Base-by-base conservation (phyloP, 1,140 invertebrate genomes). In the Drosophila leontia region DNA sequence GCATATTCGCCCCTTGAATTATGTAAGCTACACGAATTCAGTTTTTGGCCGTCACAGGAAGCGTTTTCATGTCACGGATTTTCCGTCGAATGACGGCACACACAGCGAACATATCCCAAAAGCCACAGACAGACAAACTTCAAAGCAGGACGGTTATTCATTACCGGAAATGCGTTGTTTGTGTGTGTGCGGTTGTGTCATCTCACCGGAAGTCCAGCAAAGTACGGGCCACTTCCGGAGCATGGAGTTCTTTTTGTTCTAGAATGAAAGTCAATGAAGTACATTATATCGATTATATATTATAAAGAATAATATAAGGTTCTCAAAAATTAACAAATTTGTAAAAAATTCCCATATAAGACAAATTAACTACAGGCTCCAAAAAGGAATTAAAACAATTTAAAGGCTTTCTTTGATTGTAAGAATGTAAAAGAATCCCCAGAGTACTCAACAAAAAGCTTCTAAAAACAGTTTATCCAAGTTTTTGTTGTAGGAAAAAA, bases 81-180 rank as follows among this genome's bases (percentile, higher is more conserved):
- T 53, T 26, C 37, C 34, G 15, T 42, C 15, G 7, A 60, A 42
- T 37, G 23, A 26, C 12, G 41, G 45, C 15, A 23, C 35, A 68
- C 32, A 42, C 59, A 23, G 23, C 23, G n/a, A 29, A 29, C 26
- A 29, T 6, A 29, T 29, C 5, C 26, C 26, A 3, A 58, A 64
- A 26, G 67, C 62, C 67, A 15, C 67, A 69, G 13, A 53, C n/a
- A 65, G 34, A 35, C 61, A 19, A 37, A 35, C 32, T 45, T 17
- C n/a, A 70, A 47, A 70, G 48, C 17, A 19, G 12, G 11, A 6
- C 39, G 9, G 23, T 23, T 9, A 45, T 68, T 68, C 39, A 51
- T 32, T 39, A 32, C 63, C 67, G 67, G 67, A 70, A 70, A 39
- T 37, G 62, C 47, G 34, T 55, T 47, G 48, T 55, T 56, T 70